Percentiles rank a stretch among this genome's conserved stretches.
These are phyloP conservation scores for Oscheius myriophilus DNA, from an alignment of 2,888 invertebrate species.

Conservation along the genomic window DNA sequence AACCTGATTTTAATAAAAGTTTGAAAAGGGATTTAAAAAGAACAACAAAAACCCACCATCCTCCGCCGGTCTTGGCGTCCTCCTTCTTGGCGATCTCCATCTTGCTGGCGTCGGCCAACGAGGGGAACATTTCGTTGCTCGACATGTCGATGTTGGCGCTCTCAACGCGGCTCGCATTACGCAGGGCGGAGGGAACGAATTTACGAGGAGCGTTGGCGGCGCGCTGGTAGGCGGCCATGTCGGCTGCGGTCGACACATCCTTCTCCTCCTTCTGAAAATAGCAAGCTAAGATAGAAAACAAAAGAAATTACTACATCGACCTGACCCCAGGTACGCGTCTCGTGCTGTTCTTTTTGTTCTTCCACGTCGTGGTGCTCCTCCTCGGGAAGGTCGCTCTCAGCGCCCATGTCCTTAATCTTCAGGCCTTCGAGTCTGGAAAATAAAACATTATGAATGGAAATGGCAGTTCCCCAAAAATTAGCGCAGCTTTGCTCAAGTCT, in stretches of 20 bases:
- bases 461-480: too few species aligned
- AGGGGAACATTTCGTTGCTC: constrained; percentile 60
- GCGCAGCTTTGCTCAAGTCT: too few species aligned
- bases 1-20: not conserved
- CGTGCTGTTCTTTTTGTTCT: constrained; percentile 47
- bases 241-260: constrained; percentile 28
- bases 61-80: constrained; percentile 44
- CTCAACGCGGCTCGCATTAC: constrained; percentile 5
- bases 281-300: not conserved
- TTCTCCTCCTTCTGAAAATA: constrained; percentile 21
- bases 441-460: not conserved
- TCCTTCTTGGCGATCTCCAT: constrained; percentile 63
- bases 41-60: constrained; percentile 34
- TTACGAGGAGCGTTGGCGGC: constrained; percentile 5
- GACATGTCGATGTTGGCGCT: constrained; percentile 36
- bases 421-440: constrained; percentile 51
- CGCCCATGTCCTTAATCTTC: constrained; percentile 58
- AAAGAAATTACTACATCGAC: constrained; percentile 23
- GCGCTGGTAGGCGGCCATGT: constrained; percentile 31
- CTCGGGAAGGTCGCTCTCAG: constrained; percentile 46
- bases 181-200: constrained; percentile 27
- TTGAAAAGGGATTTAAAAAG: not conserved
- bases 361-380: constrained; percentile 46
- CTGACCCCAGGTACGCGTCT: constrained; percentile 45
- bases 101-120: constrained; percentile 61